Conservation (phyloP, 2,113 vertebrate species). For the Vulpes ferrilata region DNA sequence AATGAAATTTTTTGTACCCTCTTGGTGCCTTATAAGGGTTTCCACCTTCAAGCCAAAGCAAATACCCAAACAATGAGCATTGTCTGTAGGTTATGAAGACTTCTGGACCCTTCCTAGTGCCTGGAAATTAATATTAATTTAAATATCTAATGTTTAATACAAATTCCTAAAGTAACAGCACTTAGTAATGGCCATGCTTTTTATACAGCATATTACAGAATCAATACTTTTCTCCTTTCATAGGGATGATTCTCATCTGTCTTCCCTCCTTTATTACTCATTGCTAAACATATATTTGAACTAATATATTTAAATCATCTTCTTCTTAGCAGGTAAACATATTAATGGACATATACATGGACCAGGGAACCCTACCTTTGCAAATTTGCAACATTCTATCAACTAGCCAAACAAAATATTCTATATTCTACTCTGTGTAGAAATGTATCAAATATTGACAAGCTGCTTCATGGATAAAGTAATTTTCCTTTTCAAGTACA, state of each 20-base stretch:
- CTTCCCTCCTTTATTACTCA: neutral
- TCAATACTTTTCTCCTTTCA: constrained; percentile 14
- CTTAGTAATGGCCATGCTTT: neutral
- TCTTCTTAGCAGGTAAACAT: constrained; percentile 6
- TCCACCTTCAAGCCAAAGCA: neutral
- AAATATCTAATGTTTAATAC: neutral
- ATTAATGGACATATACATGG: too few relatives aligned
- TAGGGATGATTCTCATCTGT: neutral
- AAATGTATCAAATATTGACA: constrained; percentile 62
- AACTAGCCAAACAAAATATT: neutral
- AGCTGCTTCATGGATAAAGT: constrained; percentile 38
- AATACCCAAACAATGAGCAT: neutral
- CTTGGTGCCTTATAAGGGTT: neutral
- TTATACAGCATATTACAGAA: neutral
- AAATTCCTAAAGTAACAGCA: neutral
- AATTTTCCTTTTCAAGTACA: constrained; percentile 59
- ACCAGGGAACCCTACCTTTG: neutral
- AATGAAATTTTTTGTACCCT: neutral
- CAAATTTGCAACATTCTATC: neutral
- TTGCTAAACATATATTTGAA: neutral
- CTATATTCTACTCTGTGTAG: neutral
- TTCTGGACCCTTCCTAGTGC: neutral
- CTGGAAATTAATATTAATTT: neutral
- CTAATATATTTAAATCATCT: neutral
- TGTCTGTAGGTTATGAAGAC: neutral